Conservation (phyloP, 2,797 vertebrate genomes). For the Tenualosa thibaudeaui region DNA sequence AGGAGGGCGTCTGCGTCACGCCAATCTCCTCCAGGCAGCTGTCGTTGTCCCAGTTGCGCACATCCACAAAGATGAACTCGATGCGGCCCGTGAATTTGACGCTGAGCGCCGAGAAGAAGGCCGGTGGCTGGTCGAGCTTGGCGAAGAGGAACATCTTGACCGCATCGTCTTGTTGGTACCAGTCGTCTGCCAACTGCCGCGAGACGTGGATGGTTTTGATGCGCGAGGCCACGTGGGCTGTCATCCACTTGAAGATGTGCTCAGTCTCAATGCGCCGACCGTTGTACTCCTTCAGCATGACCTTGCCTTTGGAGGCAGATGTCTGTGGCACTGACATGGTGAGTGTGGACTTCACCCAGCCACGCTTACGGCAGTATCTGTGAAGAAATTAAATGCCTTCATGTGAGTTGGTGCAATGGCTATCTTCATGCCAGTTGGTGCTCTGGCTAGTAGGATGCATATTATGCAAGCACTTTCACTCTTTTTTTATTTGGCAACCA, state of each 20-base stretch:
- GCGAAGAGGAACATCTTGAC: conserved; percentile 96
- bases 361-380: conserved; percentile 87
- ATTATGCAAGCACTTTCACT: background rate
- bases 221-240: conserved; percentile 89
- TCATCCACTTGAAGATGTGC: conserved; percentile 98
- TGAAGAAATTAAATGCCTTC: background rate
- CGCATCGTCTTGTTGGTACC: conserved; percentile 81
- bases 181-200: conserved; percentile 84
- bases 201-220: conserved; percentile 89
- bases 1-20: conserved; percentile 85
- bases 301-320: conserved; percentile 94
- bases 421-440: background rate
- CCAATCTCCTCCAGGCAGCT: conserved; percentile 86
- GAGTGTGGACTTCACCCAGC: conserved; percentile 92
- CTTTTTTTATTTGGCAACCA: background rate
- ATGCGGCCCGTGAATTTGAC: conserved; percentile 98
- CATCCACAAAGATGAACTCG: conserved; percentile 96
- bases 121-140: conserved; percentile 87
- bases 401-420: background rate
- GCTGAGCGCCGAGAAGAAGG: conserved; percentile 94
- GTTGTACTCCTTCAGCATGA: conserved; percentile 93
- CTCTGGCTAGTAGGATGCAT: background rate
- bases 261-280: conserved; percentile 85
- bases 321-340: conserved; percentile 98
- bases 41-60: conserved; percentile 87